Percentiles rank a stretch among this genome's conserved stretches.
phyloP scores from a whole-genome alignment of 92 coral and sea anemone species.

The Porites lobata region DNA sequence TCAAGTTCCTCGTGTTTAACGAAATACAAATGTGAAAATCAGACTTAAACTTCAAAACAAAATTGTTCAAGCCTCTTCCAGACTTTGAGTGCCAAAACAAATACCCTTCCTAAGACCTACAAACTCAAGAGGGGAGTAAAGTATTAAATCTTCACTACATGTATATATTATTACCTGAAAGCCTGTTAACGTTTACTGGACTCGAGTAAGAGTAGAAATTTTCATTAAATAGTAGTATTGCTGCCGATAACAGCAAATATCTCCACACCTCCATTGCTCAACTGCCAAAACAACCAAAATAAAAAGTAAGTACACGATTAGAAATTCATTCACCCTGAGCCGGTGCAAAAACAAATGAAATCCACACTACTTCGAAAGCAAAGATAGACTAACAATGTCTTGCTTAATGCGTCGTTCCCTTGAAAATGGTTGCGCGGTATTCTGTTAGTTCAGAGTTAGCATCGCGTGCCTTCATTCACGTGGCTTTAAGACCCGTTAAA shows the following conservation, averaged over 20 bases:
- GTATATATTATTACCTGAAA: constrained; percentile 22
- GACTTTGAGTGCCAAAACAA: constrained; percentile 1
- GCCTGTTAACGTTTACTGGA: constrained; percentile 25
- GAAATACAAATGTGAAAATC: not conserved
- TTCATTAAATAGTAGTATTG: not conserved
- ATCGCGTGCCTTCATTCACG: constrained; percentile 30
- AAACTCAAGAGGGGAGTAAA: not conserved
- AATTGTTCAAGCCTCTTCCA: too few relatives aligned
- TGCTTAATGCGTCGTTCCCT: not conserved
- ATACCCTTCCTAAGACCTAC: not conserved
- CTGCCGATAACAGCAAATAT: constrained; percentile 23
- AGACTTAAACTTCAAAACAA: not conserved
- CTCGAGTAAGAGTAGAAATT: constrained; percentile 8
- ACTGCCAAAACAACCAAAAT: not conserved
- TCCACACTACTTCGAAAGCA: not conserved
- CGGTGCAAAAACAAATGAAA: not conserved
- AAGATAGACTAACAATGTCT: not conserved
- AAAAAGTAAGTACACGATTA: not conserved
- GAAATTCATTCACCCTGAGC: constrained; percentile 9
- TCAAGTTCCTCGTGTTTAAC: not conserved
- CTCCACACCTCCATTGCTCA: constrained; percentile 24
- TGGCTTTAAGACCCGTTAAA: not conserved
- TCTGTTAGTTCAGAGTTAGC: not conserved
- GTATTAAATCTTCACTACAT: not conserved
- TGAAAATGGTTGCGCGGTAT: not conserved